phyloP scores from a whole-genome alignment of 2,888 invertebrate genomes.

The Drosophila fulvimacula region DNA sequence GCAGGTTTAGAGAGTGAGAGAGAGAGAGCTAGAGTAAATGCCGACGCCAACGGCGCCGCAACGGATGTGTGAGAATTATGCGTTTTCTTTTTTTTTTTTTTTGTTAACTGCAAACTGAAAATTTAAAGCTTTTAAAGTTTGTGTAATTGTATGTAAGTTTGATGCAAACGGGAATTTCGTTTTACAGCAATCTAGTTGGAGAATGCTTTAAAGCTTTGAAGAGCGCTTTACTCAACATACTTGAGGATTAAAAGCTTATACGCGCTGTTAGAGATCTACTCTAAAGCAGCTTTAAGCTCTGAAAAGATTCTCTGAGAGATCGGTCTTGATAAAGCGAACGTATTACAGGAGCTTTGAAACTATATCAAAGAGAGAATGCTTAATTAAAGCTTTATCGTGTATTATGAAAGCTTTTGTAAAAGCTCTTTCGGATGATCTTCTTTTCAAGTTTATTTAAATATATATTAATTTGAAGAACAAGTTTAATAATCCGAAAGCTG shows the following conservation, averaged over 20 bases:
- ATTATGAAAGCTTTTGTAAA: background rate
- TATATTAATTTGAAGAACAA: too few relatives aligned
- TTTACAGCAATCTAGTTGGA: background rate
- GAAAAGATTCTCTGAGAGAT: background rate
- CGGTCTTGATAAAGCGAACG: background rate
- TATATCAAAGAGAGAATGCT: background rate
- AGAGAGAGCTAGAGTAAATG: slow-evolving; percentile 9
- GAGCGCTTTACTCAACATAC: background rate
- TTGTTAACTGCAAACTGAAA: slow-evolving; percentile 18
- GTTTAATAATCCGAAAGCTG: too few relatives aligned
- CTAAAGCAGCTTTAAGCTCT: background rate
- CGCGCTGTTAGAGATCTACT: too few relatives aligned
- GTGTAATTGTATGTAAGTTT: background rate
- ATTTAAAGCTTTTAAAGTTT: slow-evolving; percentile 15
- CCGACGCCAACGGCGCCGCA: slow-evolving; percentile 35
- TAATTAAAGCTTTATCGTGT: background rate
- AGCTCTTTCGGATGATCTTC: background rate
- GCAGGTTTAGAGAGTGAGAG: slow-evolving; percentile 29
- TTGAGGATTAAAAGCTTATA: too few relatives aligned
- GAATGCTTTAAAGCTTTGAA: background rate
- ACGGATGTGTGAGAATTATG: slow-evolving; percentile 43
- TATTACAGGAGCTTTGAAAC: background rate
- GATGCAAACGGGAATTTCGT: background rate
- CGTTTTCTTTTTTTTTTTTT: slow-evolving; percentile 22
- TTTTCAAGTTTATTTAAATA: too few relatives aligned